These are phyloP conservation scores for Trichoplusia ni DNA, from an alignment of 1,140 invertebrate species.

Conservation along the genomic window DNA sequence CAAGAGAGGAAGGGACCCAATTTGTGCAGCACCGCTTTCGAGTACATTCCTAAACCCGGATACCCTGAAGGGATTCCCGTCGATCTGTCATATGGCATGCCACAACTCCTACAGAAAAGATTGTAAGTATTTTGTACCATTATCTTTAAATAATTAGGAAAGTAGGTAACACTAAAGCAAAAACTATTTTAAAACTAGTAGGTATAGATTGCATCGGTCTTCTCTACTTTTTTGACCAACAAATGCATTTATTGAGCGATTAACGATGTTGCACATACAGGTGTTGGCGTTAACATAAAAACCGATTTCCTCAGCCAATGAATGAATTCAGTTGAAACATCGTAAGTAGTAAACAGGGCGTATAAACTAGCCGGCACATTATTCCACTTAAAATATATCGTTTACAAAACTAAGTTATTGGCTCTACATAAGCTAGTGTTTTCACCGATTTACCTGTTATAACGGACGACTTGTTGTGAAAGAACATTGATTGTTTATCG, in stretches of 20 bases:
- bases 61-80: slow-evolving; percentile 68
- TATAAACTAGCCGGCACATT: background rate
- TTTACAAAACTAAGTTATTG: too few species aligned
- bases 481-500: too few species aligned
- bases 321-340: slow-evolving; percentile 23
- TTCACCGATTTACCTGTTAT: too few species aligned
- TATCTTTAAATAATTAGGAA: background rate
- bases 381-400: slow-evolving; percentile 3
- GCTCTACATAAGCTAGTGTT: too few species aligned
- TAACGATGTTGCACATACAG: background rate
- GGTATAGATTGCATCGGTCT: too few species aligned
- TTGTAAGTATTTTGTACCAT: slow-evolving; percentile 51
- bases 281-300: slow-evolving; percentile 1
- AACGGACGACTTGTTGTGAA: too few species aligned
- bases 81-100: slow-evolving; percentile 73
- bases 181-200: too few species aligned
- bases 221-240: too few species aligned
- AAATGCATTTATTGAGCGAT: too few species aligned
- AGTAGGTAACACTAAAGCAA: too few species aligned
- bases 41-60: slow-evolving; percentile 54
- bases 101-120: slow-evolving; percentile 70
- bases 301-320: slow-evolving; percentile 17
- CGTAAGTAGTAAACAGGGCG: slow-evolving; percentile 6
- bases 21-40: slow-evolving; percentile 61
- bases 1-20: slow-evolving; percentile 55